Evolutionary conservation across 2,113 vertebrate species (phyloP).

Genomic region (Rhinolophus ferrumequinum): DNA sequence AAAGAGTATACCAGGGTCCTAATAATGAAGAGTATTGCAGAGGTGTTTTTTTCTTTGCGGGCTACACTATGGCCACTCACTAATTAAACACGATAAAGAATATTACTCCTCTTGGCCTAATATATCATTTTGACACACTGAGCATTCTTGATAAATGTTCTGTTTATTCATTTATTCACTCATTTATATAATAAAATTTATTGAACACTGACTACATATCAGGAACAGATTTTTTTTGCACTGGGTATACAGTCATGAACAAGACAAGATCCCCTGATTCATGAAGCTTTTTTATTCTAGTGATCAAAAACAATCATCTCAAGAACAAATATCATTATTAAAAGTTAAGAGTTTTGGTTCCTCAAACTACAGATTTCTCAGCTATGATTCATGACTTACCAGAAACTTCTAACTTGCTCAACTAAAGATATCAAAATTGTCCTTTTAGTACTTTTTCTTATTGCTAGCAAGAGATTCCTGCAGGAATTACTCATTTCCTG

Average conservation of each 20-base stretch:
- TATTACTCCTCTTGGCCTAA: background rate
- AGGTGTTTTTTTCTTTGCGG: background rate
- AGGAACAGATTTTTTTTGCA: background rate
- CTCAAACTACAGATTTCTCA: slow-evolving; percentile 18
- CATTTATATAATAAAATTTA: background rate
- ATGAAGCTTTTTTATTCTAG: background rate
- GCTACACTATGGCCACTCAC: background rate
- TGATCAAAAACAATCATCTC: background rate
- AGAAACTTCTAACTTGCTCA: background rate
- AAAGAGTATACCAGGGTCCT: background rate
- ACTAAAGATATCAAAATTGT: background rate
- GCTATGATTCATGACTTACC: background rate
- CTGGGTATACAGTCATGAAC: background rate
- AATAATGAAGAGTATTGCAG: background rate
- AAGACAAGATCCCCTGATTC: background rate
- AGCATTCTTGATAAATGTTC: background rate
- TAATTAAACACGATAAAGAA: background rate
- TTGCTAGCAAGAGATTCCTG: background rate
- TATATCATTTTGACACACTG: background rate
- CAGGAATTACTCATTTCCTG: background rate
- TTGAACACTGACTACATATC: background rate
- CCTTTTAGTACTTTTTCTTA: background rate
- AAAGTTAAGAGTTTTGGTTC: background rate
- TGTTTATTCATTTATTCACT: background rate
- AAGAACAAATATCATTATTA: background rate